Base-by-base conservation (phyloP, 2,888 invertebrate species). In the Hecatera dysodea region DNA sequence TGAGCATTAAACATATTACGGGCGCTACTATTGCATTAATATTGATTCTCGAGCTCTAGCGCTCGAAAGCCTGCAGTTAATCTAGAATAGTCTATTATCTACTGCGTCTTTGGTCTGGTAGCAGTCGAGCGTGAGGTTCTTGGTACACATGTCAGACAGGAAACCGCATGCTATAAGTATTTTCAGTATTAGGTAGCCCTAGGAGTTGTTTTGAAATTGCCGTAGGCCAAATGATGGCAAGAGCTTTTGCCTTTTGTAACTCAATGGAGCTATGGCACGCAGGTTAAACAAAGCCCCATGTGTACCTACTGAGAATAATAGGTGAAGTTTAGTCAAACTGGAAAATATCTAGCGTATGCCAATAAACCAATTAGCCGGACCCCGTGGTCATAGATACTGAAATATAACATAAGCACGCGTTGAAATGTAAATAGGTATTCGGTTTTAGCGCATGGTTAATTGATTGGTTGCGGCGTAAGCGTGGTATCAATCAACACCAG, bases 401-500 rank as follows among this genome's bases (percentile, higher is more conserved):
- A 81, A 67, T 79, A 62, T 74, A 72, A 61, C 56, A 61, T 67
- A 56, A 75, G 65, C 71, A 69, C 67, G 50, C 67, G 56, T 72
- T 22, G 60, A 80, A 80, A 83, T 75, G 70, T 84, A 81, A 85
- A 83, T 80, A 84, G 69, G 72, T 65, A 69, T 63, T 72, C 46
- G 44, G 79, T 76, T 79, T 61, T 42, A 61, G 65, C 44, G 71
- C 66, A 55, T 67, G 71, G 57, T 78, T 78, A 83, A 82, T 83
- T 85, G 77, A 79, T 82, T 75, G 77, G 71, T 69, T 78, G 74
- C 64, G 61, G 48, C 62, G 67, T 73, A 64, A 75, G 80, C 69
- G 73, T 77, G 69, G 75, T 81, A 83, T 84, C 83, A 84, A 85
- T 86, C 84, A 83, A 77, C 75, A 80, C 78, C 81, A 81, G 73